A percentile compares a stretch with the other conserved stretches of the same genome.
These are phyloP conservation scores for Chelon auratus DNA, from an alignment of 2,797 vertebrate genomes.

Conservation along the genomic window DNA sequence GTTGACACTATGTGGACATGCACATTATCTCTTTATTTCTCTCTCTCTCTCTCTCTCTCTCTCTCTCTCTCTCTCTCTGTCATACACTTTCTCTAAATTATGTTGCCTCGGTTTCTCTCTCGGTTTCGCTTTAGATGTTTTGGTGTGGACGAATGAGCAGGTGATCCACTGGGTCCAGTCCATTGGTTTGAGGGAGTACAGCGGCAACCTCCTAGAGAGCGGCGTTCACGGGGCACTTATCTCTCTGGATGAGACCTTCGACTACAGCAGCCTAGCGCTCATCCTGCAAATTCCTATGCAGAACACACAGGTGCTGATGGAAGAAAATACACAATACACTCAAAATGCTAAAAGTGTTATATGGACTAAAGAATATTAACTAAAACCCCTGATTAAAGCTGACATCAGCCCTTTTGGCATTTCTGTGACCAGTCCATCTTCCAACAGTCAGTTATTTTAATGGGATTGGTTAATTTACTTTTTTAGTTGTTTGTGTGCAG, in stretches of 20 bases:
- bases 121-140: slow-evolving; percentile 71
- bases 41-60: slow-evolving; percentile 41
- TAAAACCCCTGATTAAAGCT: background rate
- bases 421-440: slow-evolving; percentile 21
- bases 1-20: slow-evolving; percentile 70
- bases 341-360: background rate
- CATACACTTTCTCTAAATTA: background rate
- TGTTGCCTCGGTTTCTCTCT: slow-evolving; percentile 7
- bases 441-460: slow-evolving; percentile 28
- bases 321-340: background rate
- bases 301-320: slow-evolving; percentile 91
- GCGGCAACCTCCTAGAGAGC: slow-evolving; percentile 91
- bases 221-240: slow-evolving; percentile 93
- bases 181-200: slow-evolving; percentile 94
- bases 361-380: background rate
- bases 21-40: slow-evolving; percentile 70
- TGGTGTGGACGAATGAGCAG: slow-evolving; percentile 87
- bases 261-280: slow-evolving; percentile 94
- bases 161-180: slow-evolving; percentile 93
- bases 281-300: slow-evolving; percentile 97
- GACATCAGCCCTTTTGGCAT: background rate
- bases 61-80: slow-evolving; percentile 42
- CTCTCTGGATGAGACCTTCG: slow-evolving; percentile 94
- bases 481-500: slow-evolving; percentile 32
- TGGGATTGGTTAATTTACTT: slow-evolving; percentile 32